Conservation (phyloP, 2,113 vertebrate species). For the Arizona elegans region DNA sequence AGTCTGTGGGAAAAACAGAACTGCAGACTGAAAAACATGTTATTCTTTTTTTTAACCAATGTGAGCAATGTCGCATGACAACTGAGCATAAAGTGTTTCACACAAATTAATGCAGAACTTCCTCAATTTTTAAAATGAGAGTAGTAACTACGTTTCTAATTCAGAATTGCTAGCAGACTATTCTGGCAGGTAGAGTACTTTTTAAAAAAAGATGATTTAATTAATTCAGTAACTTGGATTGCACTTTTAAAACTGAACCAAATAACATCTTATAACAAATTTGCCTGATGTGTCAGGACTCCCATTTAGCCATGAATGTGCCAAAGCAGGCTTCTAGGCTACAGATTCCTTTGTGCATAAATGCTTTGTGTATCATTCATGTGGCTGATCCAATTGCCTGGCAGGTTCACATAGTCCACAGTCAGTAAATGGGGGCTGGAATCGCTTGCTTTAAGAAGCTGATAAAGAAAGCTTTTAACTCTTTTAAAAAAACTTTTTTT, state of each 20-base stretch:
- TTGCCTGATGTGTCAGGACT: not conserved
- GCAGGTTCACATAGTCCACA: not conserved
- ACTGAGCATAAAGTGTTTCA: constrained; percentile 30
- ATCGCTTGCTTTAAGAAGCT: not conserved
- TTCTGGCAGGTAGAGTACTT: not conserved
- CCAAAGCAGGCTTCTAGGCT: not conserved
- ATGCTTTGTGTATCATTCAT: not conserved
- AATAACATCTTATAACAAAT: not conserved
- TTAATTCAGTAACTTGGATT: not conserved
- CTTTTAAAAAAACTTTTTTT: not conserved
- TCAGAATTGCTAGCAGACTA: not conserved
- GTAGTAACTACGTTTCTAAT: not conserved
- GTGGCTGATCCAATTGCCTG: not conserved
- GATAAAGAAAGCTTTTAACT: not conserved
- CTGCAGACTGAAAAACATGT: constrained; percentile 30
- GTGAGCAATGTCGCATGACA: constrained; percentile 15
- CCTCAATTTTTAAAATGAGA: not conserved
- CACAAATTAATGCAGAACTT: constrained; percentile 40
- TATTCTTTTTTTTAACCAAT: constrained; percentile 24
- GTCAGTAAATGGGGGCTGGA: not conserved
- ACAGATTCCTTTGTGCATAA: not conserved
- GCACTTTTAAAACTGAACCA: not conserved
- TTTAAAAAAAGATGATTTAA: not conserved
- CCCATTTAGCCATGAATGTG: not conserved
- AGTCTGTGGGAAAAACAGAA: constrained; percentile 10